Evolutionary conservation across 2,797 vertebrate genomes (phyloP).

Genomic region (Podargus strigoides): DNA sequence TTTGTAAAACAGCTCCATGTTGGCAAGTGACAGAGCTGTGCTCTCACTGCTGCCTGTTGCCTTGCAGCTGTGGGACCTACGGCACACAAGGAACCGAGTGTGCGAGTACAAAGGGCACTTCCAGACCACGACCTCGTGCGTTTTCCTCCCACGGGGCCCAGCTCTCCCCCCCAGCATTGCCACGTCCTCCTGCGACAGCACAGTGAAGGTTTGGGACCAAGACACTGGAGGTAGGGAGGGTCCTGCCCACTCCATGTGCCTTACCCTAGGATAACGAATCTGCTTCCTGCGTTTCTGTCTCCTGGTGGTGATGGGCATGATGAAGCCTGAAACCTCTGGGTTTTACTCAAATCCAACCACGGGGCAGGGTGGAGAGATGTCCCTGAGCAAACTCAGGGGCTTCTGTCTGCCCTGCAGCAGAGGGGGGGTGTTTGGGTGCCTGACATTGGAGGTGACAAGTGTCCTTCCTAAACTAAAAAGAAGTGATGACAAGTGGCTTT

Average conservation of each 20-base stretch:
- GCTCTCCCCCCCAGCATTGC: conserved; percentile 74
- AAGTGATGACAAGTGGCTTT: not conserved
- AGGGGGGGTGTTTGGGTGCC: not conserved
- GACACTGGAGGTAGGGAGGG: conserved; percentile 84
- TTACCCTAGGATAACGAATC: not conserved
- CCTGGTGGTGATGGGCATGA: accelerated
- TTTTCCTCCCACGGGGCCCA: conserved; percentile 81
- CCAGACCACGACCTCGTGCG: conserved; percentile 85
- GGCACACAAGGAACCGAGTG: conserved; percentile 84
- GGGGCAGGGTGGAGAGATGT: not conserved
- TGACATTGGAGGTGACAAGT: accelerated
- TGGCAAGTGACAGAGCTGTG: not conserved
- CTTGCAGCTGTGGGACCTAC: conserved; percentile 90
- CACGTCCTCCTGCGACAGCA: conserved; percentile 87
- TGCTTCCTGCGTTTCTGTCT: not conserved
- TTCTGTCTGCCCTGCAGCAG: not conserved
- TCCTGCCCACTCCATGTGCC: accelerated
- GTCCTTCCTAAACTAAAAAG: not conserved
- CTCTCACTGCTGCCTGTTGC: not conserved
- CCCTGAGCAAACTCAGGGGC: not conserved
- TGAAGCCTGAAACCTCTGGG: not conserved
- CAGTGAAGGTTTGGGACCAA: conserved; percentile 89
- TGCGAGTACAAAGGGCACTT: conserved; percentile 89
- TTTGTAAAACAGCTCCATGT: accelerated
- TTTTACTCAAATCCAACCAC: not conserved